A percentile compares a stretch with the other conserved stretches of the same genome.
phyloP scores from a whole-genome alignment of 2,113 vertebrate genomes.

The Fulica atra region DNA sequence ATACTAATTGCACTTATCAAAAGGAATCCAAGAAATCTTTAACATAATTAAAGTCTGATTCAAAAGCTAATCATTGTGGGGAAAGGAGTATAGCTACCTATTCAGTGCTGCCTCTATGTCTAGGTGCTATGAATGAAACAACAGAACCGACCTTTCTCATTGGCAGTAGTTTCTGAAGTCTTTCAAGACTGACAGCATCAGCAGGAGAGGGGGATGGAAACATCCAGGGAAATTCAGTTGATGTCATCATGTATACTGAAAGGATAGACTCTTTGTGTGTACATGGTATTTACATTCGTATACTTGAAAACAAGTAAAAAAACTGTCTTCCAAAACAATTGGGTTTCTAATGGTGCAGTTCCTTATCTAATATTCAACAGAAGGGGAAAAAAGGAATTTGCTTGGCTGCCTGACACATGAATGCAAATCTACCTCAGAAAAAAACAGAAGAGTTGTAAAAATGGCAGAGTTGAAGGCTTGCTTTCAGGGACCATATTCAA shows the following conservation, averaged over 20 bases:
- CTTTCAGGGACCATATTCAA: not conserved
- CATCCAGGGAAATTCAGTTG: not conserved
- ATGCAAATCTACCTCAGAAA: not conserved
- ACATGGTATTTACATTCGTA: not conserved
- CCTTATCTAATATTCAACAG: not conserved
- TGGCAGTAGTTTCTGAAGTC: not conserved
- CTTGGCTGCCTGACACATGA: not conserved
- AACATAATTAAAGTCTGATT: not conserved
- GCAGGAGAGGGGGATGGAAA: not conserved
- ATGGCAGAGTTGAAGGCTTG: not conserved
- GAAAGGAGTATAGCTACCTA: not conserved
- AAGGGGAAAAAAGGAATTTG: not conserved
- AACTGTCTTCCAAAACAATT: not conserved
- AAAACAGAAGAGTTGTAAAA: not conserved
- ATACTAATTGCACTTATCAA: not conserved
- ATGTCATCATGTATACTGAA: not conserved
- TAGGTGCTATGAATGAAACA: not conserved
- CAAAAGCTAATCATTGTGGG: not conserved
- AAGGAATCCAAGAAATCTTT: not conserved
- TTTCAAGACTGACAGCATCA: not conserved
- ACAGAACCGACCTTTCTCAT: not conserved
- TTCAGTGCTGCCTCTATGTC: not conserved
- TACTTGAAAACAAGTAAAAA: not conserved
- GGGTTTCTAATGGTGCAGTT: not conserved
- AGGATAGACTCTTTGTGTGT: not conserved